These are phyloP conservation scores for Ariopsis seemanni DNA, from an alignment of 2,113 vertebrate genomes.

Conservation along the genomic window DNA sequence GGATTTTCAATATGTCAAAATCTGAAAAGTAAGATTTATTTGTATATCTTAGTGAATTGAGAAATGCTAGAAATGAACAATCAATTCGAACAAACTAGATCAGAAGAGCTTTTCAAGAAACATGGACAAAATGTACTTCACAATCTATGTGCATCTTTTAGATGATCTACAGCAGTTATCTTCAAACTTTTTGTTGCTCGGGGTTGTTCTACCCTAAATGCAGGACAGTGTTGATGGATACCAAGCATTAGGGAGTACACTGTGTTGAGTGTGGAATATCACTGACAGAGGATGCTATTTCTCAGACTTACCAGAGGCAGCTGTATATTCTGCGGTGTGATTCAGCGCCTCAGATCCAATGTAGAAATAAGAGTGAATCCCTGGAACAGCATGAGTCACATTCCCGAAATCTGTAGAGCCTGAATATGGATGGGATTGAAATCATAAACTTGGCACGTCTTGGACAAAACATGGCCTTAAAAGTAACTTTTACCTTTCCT, in stretches of 20 bases:
- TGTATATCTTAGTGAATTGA: no score
- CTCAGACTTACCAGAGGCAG: slow-evolving; percentile 74
- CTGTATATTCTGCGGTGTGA: slow-evolving; percentile 84
- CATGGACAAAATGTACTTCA: no score
- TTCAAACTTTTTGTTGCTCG: no score
- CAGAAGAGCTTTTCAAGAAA: no score
- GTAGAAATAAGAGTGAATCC: slow-evolving; percentile 86
- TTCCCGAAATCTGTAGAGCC: slow-evolving; percentile 89
- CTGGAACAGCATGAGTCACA: slow-evolving; percentile 80
- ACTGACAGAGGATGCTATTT: background rate
- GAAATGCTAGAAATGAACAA: no score
- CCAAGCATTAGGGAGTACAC: background rate
- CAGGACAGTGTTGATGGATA: no score
- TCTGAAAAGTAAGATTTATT: no score
- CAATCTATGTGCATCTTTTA: no score
- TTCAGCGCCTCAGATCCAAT: slow-evolving; percentile 82
- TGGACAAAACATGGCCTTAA: background rate
- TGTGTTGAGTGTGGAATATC: background rate
- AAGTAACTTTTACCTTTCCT: background rate
- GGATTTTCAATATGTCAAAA: no score
- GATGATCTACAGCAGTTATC: no score
- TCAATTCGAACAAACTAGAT: no score
- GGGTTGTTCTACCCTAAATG: background rate
- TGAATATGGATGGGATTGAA: slow-evolving; percentile 48
- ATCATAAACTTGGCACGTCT: background rate